A percentile compares a stretch with the other conserved stretches of the same genome.
Conservation (phyloP, 2,113 vertebrate genomes). For the Mungos mungo region DNA sequence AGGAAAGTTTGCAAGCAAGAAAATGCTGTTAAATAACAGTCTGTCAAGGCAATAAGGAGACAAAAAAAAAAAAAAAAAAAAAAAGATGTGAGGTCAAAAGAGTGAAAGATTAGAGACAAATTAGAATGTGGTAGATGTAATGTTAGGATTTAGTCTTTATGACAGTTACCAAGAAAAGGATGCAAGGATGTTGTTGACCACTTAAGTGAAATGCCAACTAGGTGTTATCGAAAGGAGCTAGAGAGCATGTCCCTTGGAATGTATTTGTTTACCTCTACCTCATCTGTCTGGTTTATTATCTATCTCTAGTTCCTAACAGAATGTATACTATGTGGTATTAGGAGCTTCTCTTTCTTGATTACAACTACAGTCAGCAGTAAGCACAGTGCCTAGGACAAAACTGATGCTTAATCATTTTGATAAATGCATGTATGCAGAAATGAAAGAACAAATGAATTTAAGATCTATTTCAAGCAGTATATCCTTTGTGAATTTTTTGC, state of each 20-base stretch:
- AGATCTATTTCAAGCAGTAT: not conserved
- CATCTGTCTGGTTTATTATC: not conserved
- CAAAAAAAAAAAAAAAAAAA: rapidly evolving
- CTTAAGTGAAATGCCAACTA: not conserved
- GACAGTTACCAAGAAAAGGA: not conserved
- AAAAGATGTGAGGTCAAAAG: not conserved
- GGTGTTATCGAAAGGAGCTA: not conserved
- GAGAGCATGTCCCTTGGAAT: not conserved
- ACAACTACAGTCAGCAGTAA: not conserved
- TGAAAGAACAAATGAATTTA: not conserved
- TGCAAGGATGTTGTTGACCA: not conserved
- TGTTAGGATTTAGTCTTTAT: not conserved
- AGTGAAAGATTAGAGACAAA: not conserved
- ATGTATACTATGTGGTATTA: not conserved
- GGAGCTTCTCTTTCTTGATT: not conserved
- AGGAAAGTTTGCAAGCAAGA: not conserved
- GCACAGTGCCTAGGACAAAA: not conserved
- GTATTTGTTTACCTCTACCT: not conserved
- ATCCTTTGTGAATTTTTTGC: not conserved
- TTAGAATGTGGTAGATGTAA: not conserved
- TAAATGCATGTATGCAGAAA: not conserved
- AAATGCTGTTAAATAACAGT: conserved; percentile 7
- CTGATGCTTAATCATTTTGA: not conserved
- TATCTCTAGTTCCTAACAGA: not conserved
- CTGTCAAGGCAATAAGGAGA: not conserved